Evolutionary conservation across 2,797 vertebrate genomes (phyloP), one percentile per base, ranked within the genome.

Genomic region (Pantherophis vulpinus): DNA sequence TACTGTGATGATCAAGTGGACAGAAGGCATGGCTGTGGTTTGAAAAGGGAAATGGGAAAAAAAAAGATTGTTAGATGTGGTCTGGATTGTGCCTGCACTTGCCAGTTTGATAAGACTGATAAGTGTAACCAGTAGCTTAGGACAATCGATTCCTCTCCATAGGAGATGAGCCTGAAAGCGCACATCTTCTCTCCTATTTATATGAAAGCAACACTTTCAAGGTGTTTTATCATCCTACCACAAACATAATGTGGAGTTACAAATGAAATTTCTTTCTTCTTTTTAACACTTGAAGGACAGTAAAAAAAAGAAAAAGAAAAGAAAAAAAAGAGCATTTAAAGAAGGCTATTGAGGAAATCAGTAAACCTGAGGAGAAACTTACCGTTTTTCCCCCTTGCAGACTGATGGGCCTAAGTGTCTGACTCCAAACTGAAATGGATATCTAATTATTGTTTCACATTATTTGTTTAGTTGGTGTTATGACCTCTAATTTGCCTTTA

Each of bases 401-500:
- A 93, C 96, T 93, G 93, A 91, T 89, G 88, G 95, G 94, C 94
- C 96, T 94, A 95, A 96, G 96, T 97, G 95, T 94, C 91, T 94
- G 95, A 93, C 92, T 95, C 90, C 97, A 97, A 97, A 98, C 97
- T 97, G 95, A 97, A 98, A 97, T 95, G 96, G 97, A 74, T 96
- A 98, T 98, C 97, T 98, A 97, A 98, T 98, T 98, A 98, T 97
- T 97, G 97, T 96, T 96, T 97, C 97, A 97, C 97, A 96, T 97
- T 97, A 98, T 98, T 97, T 97, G 96, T 96, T 97, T 98, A 98
- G 97, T 95, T 97, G 95, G 95, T 95, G 96, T 98, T 97, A 98
- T 90, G 97, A 98, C 97, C 97, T 98, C 97, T 99, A 98, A 99
- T 99, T 98, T 98, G 98, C 97, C 96, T 98, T 98, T 98, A 98